Evolutionary conservation across 2,797 vertebrate genomes (phyloP).

Genomic region (Discoglossus pictus): DNA sequence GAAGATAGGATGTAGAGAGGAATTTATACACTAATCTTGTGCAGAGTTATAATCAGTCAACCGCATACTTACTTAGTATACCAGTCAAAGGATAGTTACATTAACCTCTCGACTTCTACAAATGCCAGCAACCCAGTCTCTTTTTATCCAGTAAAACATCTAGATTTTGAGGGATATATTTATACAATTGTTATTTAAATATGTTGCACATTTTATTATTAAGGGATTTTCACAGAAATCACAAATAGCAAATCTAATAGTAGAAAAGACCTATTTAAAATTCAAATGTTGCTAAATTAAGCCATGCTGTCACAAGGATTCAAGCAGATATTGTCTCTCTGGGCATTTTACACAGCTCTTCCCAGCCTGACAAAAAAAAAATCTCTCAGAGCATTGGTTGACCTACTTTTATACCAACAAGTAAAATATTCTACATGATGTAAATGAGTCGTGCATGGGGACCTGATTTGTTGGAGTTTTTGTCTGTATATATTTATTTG

Average conservation of each 20-base stretch:
- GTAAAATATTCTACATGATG: constrained; percentile 31
- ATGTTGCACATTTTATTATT: constrained; percentile 2
- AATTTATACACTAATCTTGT: background rate
- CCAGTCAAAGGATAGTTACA: background rate
- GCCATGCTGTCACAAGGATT: constrained; percentile 19
- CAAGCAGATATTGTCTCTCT: background rate
- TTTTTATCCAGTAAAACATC: too few relatives aligned
- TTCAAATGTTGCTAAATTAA: constrained; percentile 24
- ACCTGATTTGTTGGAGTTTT: background rate
- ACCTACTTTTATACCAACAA: constrained; percentile 20
- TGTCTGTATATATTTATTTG: constrained; percentile 11
- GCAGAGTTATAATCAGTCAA: constrained; percentile 16
- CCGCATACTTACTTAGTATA: constrained; percentile 17
- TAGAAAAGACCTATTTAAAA: constrained; percentile 50
- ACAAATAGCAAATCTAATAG: constrained; percentile 34
- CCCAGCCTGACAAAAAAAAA: constrained; percentile 17
- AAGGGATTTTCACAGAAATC: constrained; percentile 10
- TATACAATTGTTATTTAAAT: too few relatives aligned
- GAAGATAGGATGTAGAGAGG: background rate
- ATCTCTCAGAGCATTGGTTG: constrained; percentile 24
- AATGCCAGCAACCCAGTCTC: too few relatives aligned
- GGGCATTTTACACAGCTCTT: constrained; percentile 36
- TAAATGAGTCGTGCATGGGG: constrained; percentile 14
- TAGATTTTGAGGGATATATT: background rate
- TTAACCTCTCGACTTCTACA: background rate